These are phyloP conservation scores for Mus spicilegus DNA, from an alignment of 2,113 vertebrate species.

Conservation along the genomic window DNA sequence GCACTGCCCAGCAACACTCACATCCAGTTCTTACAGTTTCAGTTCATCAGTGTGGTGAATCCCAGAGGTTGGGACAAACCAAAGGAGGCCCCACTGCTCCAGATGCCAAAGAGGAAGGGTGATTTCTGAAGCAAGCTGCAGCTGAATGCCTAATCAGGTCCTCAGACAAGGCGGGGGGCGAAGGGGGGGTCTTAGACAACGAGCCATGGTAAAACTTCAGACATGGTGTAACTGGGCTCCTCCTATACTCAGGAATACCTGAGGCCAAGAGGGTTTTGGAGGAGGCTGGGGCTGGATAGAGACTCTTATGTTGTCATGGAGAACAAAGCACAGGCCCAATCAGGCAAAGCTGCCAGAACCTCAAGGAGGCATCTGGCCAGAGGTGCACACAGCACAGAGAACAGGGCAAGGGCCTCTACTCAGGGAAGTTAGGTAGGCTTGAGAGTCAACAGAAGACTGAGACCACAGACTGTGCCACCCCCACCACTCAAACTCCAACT, in stretches of 20 bases:
- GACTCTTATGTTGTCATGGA: neutral
- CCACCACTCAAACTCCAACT: neutral
- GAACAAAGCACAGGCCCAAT: neutral
- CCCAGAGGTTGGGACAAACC: neutral
- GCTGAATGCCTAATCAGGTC: neutral
- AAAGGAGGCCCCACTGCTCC: neutral
- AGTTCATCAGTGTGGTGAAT: neutral
- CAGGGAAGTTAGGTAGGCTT: neutral
- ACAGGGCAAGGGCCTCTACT: neutral
- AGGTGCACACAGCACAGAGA: no score
- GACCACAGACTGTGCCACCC: neutral
- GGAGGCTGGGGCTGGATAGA: neutral
- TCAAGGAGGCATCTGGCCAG: neutral
- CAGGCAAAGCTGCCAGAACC: neutral
- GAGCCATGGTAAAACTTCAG: neutral
- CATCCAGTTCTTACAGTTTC: neutral
- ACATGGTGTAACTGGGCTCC: neutral
- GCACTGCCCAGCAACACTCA: neutral
- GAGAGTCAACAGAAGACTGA: neutral
- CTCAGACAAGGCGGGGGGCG: neutral
- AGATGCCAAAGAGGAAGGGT: neutral
- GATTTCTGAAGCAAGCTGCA: neutral
- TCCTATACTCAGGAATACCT: neutral
- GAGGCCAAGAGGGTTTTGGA: neutral
- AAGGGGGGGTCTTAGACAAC: neutral